phyloP scores from a whole-genome alignment of 2,797 vertebrate species.

The Carduelis carduelis region DNA sequence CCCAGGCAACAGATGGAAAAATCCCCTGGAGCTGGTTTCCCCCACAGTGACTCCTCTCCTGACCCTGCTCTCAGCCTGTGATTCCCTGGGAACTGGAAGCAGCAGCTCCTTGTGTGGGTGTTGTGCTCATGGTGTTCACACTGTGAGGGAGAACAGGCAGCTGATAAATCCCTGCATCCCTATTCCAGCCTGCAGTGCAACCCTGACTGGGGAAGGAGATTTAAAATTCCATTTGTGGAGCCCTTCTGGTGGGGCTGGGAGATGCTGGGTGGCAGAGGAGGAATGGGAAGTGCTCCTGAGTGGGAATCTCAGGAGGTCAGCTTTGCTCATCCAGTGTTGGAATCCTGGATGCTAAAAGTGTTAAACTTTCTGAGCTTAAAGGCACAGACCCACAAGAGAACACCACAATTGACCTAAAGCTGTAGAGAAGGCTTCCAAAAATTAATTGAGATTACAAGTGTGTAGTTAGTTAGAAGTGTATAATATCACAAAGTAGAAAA shows the following conservation, averaged over 20 bases:
- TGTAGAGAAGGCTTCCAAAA: neutral
- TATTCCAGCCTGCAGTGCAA: neutral
- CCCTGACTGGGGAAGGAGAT: neutral
- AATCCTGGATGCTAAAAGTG: neutral
- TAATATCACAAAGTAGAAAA: neutral
- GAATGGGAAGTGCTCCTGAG: neutral
- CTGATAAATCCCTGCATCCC: neutral
- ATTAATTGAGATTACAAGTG: neutral
- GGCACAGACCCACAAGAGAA: neutral
- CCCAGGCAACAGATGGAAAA: neutral
- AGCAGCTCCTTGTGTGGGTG: neutral
- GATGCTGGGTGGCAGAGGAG: neutral
- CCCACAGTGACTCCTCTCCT: neutral
- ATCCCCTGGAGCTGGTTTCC: neutral
- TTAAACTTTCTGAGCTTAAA: neutral
- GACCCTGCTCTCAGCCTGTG: neutral
- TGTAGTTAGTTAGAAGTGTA: neutral
- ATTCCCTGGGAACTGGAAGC: conserved; percentile 6
- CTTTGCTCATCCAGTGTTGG: neutral
- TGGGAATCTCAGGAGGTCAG: neutral
- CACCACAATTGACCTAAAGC: neutral
- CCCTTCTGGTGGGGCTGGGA: rapidly evolving
- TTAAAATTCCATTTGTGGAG: neutral
- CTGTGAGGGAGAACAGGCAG: neutral
- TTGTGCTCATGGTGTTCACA: neutral